A percentile compares a stretch with the other conserved stretches of the same genome.
Conservation (phyloP, 1,140 invertebrate species). For the Pogonomyrmex barbatus region DNA sequence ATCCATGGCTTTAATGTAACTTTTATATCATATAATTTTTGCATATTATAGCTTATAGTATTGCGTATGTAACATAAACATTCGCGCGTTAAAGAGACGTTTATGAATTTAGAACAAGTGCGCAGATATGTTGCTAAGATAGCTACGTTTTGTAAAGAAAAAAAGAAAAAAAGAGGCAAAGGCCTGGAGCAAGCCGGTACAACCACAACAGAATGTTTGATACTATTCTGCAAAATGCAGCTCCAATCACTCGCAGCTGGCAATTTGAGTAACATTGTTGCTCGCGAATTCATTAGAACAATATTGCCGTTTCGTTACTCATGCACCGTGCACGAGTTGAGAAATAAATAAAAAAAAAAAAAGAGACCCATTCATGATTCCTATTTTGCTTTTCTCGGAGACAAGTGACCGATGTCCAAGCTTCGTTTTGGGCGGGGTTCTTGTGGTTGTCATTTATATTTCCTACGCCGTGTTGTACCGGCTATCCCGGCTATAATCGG, state of each 20-base stretch:
- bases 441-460: slow-evolving; percentile 71
- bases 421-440: slow-evolving; percentile 32
- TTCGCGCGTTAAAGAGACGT: slow-evolving; percentile 16
- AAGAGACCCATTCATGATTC: background rate
- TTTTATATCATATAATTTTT: slow-evolving; percentile 49
- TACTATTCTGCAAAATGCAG: slow-evolving; percentile 81
- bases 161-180: slow-evolving; percentile 73
- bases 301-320: slow-evolving; percentile 24
- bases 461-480: slow-evolving; percentile 84
- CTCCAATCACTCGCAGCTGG: slow-evolving; percentile 85
- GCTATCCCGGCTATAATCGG: slow-evolving; percentile 83
- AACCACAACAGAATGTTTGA: slow-evolving; percentile 81
- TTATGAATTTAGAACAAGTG: background rate
- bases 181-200: slow-evolving; percentile 86
- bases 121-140: slow-evolving; percentile 22
- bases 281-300: slow-evolving; percentile 14
- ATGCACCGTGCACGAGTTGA: slow-evolving; percentile 12
- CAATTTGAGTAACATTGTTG: slow-evolving; percentile 75
- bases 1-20: slow-evolving; percentile 71
- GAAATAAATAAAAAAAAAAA: background rate
- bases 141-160: slow-evolving; percentile 6
- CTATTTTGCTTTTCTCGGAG: slow-evolving; percentile 8
- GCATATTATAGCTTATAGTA: slow-evolving; percentile 31
- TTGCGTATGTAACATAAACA: slow-evolving; percentile 13
- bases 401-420: slow-evolving; percentile 53